Evolutionary conservation across 2,797 vertebrate genomes (phyloP).

Genomic region (Cyclopterus lumpus): DNA sequence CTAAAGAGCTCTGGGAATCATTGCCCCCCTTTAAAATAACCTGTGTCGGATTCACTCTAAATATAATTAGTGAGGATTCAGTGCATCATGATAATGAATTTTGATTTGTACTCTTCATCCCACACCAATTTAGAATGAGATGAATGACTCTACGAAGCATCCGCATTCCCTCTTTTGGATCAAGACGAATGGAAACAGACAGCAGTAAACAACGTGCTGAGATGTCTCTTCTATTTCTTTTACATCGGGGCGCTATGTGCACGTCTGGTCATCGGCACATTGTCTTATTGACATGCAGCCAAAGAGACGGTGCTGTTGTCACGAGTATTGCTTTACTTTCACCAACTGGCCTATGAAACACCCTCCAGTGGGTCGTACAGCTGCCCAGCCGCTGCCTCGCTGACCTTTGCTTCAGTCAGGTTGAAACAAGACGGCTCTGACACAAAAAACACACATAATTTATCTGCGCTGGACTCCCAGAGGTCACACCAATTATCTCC

Average conservation of each 20-base stretch:
- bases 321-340: no score
- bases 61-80: slow-evolving; percentile 25
- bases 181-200: slow-evolving; percentile 28
- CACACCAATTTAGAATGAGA: slow-evolving; percentile 34
- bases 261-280: no score
- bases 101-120: slow-evolving; percentile 26
- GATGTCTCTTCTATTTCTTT: no score
- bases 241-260: no score
- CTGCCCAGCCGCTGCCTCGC: slow-evolving; percentile 42
- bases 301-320: no score
- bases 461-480: slow-evolving; percentile 48
- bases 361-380: slow-evolving; percentile 1
- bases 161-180: slow-evolving; percentile 7
- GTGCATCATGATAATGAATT: slow-evolving; percentile 26
- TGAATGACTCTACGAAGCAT: slow-evolving; percentile 27
- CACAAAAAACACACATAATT: slow-evolving; percentile 63
- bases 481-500: slow-evolving; percentile 72
- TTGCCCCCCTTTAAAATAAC: slow-evolving; percentile 25
- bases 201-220: no score
- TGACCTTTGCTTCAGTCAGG: slow-evolving; percentile 67
- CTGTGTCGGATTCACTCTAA: slow-evolving; percentile 17
- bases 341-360: no score
- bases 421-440: slow-evolving; percentile 54
- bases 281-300: no score
- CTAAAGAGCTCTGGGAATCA: slow-evolving; percentile 22